Conservation (phyloP, 2,888 invertebrate genomes). For the Alcis repandata region DNA sequence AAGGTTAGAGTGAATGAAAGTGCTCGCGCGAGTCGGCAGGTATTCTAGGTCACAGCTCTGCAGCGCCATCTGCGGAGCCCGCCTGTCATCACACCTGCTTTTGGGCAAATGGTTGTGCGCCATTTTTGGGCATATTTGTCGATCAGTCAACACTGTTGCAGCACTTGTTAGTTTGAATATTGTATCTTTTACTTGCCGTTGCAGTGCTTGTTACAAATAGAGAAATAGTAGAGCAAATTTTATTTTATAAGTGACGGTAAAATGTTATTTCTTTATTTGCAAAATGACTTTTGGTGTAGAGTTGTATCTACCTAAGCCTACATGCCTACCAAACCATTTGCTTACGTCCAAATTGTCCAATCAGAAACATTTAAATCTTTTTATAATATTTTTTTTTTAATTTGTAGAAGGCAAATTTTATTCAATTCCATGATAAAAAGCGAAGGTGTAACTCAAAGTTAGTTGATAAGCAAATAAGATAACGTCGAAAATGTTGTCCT, state of each 20-base stretch:
- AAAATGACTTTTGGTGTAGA: no score
- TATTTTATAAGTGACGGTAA: no score
- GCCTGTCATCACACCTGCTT: background rate
- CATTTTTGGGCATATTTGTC: background rate
- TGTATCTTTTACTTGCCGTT: background rate
- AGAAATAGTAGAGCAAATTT: no score
- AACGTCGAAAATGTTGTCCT: conserved; percentile 17
- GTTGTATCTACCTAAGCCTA: no score
- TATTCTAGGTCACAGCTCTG: conserved; percentile 26
- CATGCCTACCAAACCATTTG: no score
- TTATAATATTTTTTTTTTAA: background rate
- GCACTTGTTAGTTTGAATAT: background rate
- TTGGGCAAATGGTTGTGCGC: conserved; percentile 6
- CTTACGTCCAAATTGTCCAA: background rate
- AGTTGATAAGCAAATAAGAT: conserved; percentile 11
- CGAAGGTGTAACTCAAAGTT: background rate
- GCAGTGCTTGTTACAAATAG: no score
- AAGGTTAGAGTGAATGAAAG: conserved; percentile 29
- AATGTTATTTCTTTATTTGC: no score
- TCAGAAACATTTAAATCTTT: background rate
- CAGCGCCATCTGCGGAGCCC: conserved; percentile 18
- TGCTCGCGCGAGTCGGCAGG: conserved; percentile 13
- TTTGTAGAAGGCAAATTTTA: conserved; percentile 1
- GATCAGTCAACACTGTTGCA: background rate
- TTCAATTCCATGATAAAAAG: conserved; percentile 7